phyloP scores from a whole-genome alignment of 2,113 vertebrate genomes.

The Chiloscyllium plagiosum region DNA sequence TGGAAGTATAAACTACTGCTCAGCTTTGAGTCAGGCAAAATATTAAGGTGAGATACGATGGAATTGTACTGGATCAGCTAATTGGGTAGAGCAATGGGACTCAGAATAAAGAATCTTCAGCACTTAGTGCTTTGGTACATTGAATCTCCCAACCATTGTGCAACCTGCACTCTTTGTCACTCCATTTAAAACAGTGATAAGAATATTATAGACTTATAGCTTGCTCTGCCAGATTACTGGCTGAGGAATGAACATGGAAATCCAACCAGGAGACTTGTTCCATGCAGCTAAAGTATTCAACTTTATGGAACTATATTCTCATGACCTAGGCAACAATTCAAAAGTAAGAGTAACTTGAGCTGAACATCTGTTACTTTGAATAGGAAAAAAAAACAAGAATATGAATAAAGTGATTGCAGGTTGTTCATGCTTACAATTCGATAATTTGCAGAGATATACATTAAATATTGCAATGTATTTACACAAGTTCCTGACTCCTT shows the following conservation, averaged over 20 bases:
- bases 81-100: background rate
- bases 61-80: background rate
- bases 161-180: background rate
- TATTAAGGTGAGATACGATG: background rate
- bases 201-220: background rate
- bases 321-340: background rate
- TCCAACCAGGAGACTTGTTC: background rate
- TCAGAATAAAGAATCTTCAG: background rate
- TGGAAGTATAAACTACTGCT: background rate
- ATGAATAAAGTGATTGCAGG: background rate
- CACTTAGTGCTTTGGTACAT: background rate
- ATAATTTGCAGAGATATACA: background rate
- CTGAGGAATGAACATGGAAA: background rate
- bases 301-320: background rate
- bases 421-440: slow-evolving; percentile 4
- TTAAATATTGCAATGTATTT: background rate
- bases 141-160: background rate
- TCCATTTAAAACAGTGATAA: background rate
- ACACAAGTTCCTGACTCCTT: background rate
- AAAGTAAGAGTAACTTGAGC: background rate
- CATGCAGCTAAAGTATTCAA: background rate
- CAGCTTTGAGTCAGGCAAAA: background rate
- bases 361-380: slow-evolving; percentile 13
- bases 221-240: background rate
- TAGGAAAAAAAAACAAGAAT: background rate